Base-by-base conservation (phyloP, 2,797 vertebrate genomes). In the Paratrypauchen microcephalus region DNA sequence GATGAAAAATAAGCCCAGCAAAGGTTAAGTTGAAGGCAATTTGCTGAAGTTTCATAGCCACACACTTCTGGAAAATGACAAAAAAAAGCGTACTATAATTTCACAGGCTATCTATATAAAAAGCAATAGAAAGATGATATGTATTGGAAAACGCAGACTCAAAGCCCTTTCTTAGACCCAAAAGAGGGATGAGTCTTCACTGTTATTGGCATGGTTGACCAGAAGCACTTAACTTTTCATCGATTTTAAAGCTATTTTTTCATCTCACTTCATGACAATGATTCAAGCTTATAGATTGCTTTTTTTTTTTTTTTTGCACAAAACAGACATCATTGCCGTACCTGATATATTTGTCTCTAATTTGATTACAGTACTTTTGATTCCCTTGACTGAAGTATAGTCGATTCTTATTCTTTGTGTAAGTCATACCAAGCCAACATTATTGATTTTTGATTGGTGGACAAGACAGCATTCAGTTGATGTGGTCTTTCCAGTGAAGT, bases 381-480 rank as follows among this genome's bases (percentile, higher is more conserved):
- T 65, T 77, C 72, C 64, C 65, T 28, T 21, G 74, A 71, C 72
- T 80, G 65, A 78, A 78, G 81, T 83, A 62, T 85, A 68, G 56
- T 74, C 68, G 68, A 78, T 80, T 84, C 47, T 64, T 76, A 74
- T 76, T 83, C 65, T 74, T 67, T 19, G 39, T 39, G 63, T 39
- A 66, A 66, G 54, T 41, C 47, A 64, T 57, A 73, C 74, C 55
- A 61, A 68, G 70, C 74, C 70, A 82, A 64, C 74, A 60, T 66
- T 73, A 89, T 85, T 80, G 88, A 89, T 89, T 91, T 87, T 82
- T 76, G 73, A 75, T 89, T 88, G 88, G 84, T 77, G 83, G 81
- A 80, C 78, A 69, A 77, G 80, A 83, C 77, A 72, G 78, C 88
- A 87, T 87, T 87, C 83, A 71, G 76, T 64, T 16, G 19, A 69